Base-by-base conservation (phyloP, 2,797 vertebrate genomes). In the Onychomys arenicola region DNA sequence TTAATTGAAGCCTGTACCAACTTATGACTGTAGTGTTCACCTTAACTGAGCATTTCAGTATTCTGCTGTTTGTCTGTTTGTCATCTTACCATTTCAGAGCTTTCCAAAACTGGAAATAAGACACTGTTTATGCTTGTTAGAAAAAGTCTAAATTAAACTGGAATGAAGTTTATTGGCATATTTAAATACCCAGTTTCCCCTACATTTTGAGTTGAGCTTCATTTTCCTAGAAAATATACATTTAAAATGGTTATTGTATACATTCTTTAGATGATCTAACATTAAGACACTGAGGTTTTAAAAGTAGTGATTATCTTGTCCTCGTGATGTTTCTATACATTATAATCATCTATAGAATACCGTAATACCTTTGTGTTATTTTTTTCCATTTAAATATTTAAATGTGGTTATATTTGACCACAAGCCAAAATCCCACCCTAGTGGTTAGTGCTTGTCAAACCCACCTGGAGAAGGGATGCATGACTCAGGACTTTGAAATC, bases 1-100 rank as follows among this genome's bases (percentile, higher is more conserved):
- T 97, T 93, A 93, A 90, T 91, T 98, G 97, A 98, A 98, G 98
- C 98, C 98, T 98, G 98, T 99, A 99, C 98, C 98, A 99, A 98
- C 97, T 99, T 98, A 98, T 84, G 98, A 98, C 98, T 99, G 98
- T 98, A 98, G 96, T 98, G 97, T 97, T 97, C 94, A 93, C 96
- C 90, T 97, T 98, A 97, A 97, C 94, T 91, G 95, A 89, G 94
- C 67, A 75, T 97, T 97, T 91, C 46, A 95, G 40, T 94, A 96
- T 94, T 93, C 95, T 97, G 90, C 97, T 96, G 96, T 97, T 97
- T 96, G 93, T 97, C 94, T 97, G 97, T 96, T 94, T 96, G 94
- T 96, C 96, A 96, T 97, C 95, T 96, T 93, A 96, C 85, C 95
- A 95, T 97, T 91, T 97, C 93, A 97, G 91, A 97, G 89, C 95